Base-by-base conservation (phyloP, 2,113 vertebrate genomes). In the Festucalex cinctus region DNA sequence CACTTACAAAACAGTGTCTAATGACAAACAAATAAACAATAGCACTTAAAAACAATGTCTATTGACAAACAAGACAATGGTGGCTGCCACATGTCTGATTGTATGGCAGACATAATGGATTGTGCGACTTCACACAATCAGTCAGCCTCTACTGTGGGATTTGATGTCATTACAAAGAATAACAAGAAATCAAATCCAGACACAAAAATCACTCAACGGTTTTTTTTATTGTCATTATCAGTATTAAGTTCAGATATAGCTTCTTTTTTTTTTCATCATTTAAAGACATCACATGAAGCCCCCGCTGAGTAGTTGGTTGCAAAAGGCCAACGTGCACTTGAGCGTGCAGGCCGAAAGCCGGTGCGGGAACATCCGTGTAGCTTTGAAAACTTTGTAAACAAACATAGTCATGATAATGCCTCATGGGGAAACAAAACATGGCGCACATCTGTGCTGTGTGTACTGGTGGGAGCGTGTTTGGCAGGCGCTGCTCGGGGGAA, bases 161-260 rank as follows among this genome's bases (percentile, higher is more conserved):
- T 61, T 37, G 8, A 36, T 49, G 26, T 32, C 46, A 49, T 48
- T 35, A 28, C 41, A 64, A 46, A 17, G 2, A 44, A 48, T 46
- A 64, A 20, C 62, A 48, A 20, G 1, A 64, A 43, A 44, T 48
- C 0, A 65, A 48, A 35, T 46, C 12, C 57, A 74, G 39, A 71
- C 56, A 61, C 41, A 73, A 36, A 61, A 22, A 70, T 16, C 49
- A 13, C 26, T 28, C 12, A 64, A 24, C 51, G 56, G 4, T 7
- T 16, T 60, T 83, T 44, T 49, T 49, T 49, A 75, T 49, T 75
- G 58, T 78, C 84, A 75, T 53, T 74, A 63, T 77, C 84, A 62
- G 71, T 89, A 88, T 88, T 91, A 0, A 85, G 82, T 84, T 83
- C 58, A 82, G 58, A 83, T 80, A 73, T 88, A 92, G 91, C 90